Evolutionary conservation across 2,797 vertebrate species (phyloP).

Genomic region (Ctenosaura bakeri): DNA sequence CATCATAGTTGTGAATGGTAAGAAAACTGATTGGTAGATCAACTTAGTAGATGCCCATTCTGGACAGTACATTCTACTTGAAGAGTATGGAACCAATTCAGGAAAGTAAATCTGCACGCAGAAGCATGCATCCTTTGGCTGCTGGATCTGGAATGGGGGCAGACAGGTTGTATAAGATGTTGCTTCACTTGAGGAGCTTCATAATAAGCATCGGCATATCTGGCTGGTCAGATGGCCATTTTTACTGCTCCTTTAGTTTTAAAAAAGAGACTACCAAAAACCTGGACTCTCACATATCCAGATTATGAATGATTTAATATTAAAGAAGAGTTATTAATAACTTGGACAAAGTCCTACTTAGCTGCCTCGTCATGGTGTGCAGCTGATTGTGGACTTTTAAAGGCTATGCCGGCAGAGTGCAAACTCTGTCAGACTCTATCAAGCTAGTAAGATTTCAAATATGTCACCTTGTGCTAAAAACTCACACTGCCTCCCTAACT

Average conservation of each 20-base stretch:
- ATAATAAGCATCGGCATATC: too few relatives aligned
- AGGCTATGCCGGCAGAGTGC: too few relatives aligned
- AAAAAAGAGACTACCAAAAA: neutral
- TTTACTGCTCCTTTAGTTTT: neutral
- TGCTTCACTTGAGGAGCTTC: neutral
- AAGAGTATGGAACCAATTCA: neutral
- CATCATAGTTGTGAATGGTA: neutral
- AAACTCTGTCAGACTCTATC: too few relatives aligned
- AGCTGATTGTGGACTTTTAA: too few relatives aligned
- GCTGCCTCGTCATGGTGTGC: too few relatives aligned
- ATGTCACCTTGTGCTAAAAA: too few relatives aligned
- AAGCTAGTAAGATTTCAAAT: too few relatives aligned
- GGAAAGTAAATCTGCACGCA: neutral
- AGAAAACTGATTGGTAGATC: conserved; percentile 7
- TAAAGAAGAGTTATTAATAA: neutral
- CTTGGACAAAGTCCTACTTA: too few relatives aligned
- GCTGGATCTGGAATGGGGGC: neutral
- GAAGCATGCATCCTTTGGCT: neutral
- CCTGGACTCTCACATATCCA: neutral
- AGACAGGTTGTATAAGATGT: neutral
- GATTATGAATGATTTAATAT: neutral
- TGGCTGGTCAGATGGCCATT: too few relatives aligned
- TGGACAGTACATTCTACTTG: too few relatives aligned
- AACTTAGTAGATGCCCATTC: neutral
- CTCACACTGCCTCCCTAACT: too few relatives aligned